These are phyloP conservation scores for Phrynosoma platyrhinos DNA, from an alignment of 2,113 vertebrate species.

Conservation along the genomic window DNA sequence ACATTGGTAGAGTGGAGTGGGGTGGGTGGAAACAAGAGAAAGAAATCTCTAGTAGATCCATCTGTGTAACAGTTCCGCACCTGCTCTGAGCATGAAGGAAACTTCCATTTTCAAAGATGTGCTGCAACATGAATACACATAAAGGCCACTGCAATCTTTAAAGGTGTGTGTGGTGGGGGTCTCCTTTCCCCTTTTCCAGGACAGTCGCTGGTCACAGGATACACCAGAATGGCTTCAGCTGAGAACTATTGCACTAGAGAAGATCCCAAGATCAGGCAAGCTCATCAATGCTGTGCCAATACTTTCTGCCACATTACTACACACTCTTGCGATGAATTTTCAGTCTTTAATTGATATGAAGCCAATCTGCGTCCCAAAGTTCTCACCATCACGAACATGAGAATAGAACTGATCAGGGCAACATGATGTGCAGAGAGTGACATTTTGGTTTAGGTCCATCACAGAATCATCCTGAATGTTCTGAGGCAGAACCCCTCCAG, in stretches of 20 bases:
- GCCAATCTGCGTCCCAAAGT: conserved; percentile 93
- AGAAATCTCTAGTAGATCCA: background rate
- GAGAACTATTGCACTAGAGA: background rate
- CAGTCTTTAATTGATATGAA: conserved; percentile 88
- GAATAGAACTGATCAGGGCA: conserved; percentile 89
- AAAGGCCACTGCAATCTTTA: too few relatives aligned
- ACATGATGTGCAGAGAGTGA: conserved; percentile 90
- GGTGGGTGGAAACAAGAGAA: too few relatives aligned
- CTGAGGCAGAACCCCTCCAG: conserved; percentile 84
- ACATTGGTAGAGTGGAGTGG: background rate
- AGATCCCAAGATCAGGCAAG: background rate
- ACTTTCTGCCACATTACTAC: background rate
- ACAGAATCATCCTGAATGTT: conserved; percentile 86
- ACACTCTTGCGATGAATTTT: conserved; percentile 15
- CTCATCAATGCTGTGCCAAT: background rate
- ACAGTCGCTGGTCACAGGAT: background rate
- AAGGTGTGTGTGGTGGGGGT: background rate
- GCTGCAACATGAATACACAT: too few relatives aligned
- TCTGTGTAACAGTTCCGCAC: background rate
- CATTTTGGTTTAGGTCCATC: conserved; percentile 66
- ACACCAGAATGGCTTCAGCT: background rate
- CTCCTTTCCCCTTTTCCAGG: too few relatives aligned
- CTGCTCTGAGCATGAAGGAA: background rate
- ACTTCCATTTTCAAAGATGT: too few relatives aligned
- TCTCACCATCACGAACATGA: conserved; percentile 86